phyloP scores from a whole-genome alignment of 1,140 invertebrate genomes.

The Muscidifurax raptorellus region DNA sequence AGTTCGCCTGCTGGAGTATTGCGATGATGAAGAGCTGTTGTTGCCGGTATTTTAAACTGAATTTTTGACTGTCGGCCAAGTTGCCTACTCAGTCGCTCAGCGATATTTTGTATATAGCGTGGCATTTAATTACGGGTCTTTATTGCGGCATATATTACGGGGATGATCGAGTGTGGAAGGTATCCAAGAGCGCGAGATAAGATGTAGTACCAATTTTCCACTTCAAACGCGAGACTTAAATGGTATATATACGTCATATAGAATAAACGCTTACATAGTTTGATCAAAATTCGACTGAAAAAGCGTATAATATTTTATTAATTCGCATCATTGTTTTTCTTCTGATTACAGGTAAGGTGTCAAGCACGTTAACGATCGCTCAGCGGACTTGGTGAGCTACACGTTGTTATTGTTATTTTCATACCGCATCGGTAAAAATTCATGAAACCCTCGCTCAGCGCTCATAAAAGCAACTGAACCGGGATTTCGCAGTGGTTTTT shows the following conservation, averaged over 20 bases:
- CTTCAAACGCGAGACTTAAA: too few species aligned
- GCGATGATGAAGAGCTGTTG: neutral
- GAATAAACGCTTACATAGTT: too few species aligned
- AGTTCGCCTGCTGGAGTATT: neutral
- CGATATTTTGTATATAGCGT: neutral
- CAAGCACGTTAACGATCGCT: too few species aligned
- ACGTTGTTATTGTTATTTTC: neutral
- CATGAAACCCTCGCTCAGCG: neutral
- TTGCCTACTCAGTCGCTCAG: neutral
- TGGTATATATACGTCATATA: too few species aligned
- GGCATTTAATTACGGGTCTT: neutral
- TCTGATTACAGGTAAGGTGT: conserved; percentile 31
- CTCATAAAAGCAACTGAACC: neutral
- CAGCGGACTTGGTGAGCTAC: neutral
- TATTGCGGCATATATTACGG: conserved; percentile 22
- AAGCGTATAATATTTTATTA: neutral
- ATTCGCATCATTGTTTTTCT: neutral
- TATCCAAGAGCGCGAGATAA: neutral
- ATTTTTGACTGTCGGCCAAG: neutral
- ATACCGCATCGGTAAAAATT: neutral
- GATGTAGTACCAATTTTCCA: too few species aligned
- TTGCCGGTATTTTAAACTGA: neutral
- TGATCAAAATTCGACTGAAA: too few species aligned
- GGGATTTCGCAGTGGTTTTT: too few species aligned
- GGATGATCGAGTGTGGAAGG: neutral